Evolutionary conservation across 2,888 invertebrate species (phyloP), one percentile per base, ranked within the genome.

Genomic region (Trachelus iudaicus): DNA sequence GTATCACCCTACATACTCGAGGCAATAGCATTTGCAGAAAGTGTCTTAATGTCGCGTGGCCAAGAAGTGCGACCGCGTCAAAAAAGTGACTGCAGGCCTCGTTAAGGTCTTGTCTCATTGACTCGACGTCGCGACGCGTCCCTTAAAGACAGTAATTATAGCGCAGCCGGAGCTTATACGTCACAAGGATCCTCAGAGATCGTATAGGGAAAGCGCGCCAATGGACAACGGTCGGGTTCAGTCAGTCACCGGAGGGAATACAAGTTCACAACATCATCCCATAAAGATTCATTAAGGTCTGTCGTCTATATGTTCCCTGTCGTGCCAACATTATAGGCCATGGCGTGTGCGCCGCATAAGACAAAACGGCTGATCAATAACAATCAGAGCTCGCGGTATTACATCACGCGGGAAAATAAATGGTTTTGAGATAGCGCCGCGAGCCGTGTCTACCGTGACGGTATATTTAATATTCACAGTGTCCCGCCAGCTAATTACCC

Each of bases 201-300:
- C 69, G 35, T 71, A 78, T 11, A 68, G 73, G 77, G 83, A 79
- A 83, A 81, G 82, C 83, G 86, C 89, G 89, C 89, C 89, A 90
- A 87, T 90, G 90, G 85, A 80, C 85, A 80, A 80, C 81, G 86
- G 84, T 84, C 85, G 87, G 86, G 89, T 89, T 89, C 89, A 90
- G 89, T 91, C 90, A 90, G 90, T 91, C 89, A 90, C 89, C 88
- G 88, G 86, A 90, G 90, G 90, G 89, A 91, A 90, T 89, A 90
- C 90, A 91, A 91, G 90, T 91, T 91, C 91, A 90, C 90, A 90
- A 90, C 91, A 91, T 89, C 89, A 89, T 89, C 89, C 90, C 90
- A 91, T 91, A 90, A 91, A 91, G 91, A 91, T 91, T 91, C 91
- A 91, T 91, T 91, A 91, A 90, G 90, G 85, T 87, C 86, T 85